phyloP scores from a whole-genome alignment of 2,797 vertebrate genomes.

The Phaenicophaeus curvirostris region DNA sequence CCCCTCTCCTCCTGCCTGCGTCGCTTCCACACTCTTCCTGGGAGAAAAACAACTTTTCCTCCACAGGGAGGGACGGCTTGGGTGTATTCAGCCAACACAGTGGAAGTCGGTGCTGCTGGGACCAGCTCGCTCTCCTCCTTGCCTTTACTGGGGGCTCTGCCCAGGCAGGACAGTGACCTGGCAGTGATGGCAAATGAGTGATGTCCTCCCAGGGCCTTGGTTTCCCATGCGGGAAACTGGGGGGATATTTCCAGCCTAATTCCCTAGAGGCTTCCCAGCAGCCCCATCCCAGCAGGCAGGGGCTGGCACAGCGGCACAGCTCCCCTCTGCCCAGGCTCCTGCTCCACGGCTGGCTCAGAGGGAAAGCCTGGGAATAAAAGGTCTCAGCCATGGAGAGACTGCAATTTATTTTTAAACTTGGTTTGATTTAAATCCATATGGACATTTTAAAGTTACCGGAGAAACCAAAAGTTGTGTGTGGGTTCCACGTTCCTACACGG shows the following conservation, averaged over 20 bases:
- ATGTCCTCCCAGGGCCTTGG: background rate
- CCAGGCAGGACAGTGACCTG: background rate
- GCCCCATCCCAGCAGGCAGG: background rate
- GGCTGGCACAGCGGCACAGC: background rate
- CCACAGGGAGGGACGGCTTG: background rate
- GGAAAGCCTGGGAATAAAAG: constrained; percentile 17
- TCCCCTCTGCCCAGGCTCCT: background rate
- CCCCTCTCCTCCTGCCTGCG: background rate
- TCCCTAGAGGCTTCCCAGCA: background rate
- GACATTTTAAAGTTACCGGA: constrained; percentile 44
- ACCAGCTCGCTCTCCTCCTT: background rate
- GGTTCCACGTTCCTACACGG: constrained; percentile 68
- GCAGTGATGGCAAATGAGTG: background rate
- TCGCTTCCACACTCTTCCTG: background rate
- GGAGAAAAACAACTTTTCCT: background rate
- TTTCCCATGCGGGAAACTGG: background rate
- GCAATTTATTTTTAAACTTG: constrained; percentile 49
- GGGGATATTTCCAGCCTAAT: background rate
- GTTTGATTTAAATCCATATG: constrained; percentile 64
- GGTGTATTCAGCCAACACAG: fast-evolving
- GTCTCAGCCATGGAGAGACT: constrained; percentile 22
- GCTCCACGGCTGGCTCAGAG: background rate
- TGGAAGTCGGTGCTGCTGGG: background rate
- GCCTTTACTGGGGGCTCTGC: background rate
- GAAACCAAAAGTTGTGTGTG: constrained; percentile 66